Evolutionary conservation across 2,113 vertebrate genomes (phyloP).

Genomic region (Forbesichthys papilliferus): DNA sequence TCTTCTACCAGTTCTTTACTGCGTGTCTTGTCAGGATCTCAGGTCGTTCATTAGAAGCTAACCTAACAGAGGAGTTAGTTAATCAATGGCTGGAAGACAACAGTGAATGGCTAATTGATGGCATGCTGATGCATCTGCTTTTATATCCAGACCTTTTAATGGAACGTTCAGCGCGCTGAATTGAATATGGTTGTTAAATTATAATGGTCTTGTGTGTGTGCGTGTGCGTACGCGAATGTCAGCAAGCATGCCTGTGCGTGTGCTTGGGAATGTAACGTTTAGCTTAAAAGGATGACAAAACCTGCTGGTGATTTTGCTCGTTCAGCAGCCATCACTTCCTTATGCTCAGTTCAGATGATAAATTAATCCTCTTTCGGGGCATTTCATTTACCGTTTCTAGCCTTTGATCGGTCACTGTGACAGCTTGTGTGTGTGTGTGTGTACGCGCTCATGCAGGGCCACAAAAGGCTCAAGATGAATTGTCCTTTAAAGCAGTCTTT

Average conservation of each 20-base stretch:
- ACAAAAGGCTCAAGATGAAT: not conserved
- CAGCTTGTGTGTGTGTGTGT: not conserved
- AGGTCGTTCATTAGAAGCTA: slow-evolving; percentile 18
- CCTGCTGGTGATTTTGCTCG: slow-evolving; percentile 20
- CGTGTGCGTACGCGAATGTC: not conserved
- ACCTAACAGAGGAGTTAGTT: not conserved
- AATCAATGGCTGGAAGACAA: too few species aligned
- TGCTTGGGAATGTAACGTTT: not conserved
- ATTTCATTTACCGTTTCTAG: slow-evolving; percentile 14
- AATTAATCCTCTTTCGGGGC: slow-evolving; percentile 2
- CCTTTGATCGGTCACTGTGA: not conserved
- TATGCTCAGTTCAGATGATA: slow-evolving; percentile 22
- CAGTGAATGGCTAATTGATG: slow-evolving; percentile 21
- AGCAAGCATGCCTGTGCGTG: not conserved
- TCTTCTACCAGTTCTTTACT: too few species aligned
- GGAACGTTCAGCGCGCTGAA: slow-evolving; percentile 3
- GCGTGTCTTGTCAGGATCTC: too few species aligned
- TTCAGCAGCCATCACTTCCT: slow-evolving; percentile 4
- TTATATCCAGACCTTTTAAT: not conserved
- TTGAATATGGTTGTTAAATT: slow-evolving; percentile 18
- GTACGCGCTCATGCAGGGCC: not conserved
- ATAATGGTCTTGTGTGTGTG: not conserved
- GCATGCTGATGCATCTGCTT: slow-evolving; percentile 27
- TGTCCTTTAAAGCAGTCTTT: not conserved
- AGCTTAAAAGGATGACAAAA: slow-evolving; percentile 11